Percentiles rank a stretch among this genome's conserved stretches.
These are phyloP conservation scores for Schizopygopsis malacanthus DNA, from an alignment of 2,797 vertebrate genomes.

Conservation along the genomic window DNA sequence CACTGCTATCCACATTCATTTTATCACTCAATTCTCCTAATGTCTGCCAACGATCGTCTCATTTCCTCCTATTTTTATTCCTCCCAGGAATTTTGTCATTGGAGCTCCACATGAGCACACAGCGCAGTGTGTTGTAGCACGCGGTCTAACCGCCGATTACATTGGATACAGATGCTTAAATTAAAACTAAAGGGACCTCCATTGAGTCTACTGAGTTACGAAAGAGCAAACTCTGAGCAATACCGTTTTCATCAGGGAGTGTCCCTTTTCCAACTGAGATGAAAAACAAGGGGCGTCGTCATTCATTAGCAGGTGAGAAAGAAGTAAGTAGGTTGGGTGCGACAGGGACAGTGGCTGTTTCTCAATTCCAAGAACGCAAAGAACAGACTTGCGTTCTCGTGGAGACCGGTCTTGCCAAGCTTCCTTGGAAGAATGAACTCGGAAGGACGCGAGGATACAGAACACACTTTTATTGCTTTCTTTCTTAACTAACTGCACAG, in stretches of 20 bases:
- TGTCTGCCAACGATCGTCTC: slow-evolving; percentile 5
- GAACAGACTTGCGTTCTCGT: too few relatives aligned
- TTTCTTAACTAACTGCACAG: too few relatives aligned
- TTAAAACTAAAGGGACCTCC: background rate
- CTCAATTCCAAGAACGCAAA: too few relatives aligned
- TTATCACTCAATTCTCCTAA: background rate
- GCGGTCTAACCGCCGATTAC: background rate
- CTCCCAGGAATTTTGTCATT: slow-evolving; percentile 4
- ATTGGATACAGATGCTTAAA: slow-evolving; percentile 2
- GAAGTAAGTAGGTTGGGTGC: slow-evolving; percentile 22
- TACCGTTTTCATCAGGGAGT: background rate
- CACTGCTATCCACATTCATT: background rate
- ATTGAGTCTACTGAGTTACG: background rate
- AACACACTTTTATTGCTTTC: too few relatives aligned
- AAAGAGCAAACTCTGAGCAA: slow-evolving; percentile 18
- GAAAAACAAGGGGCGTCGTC: slow-evolving; percentile 21
- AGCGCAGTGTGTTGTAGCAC: background rate
- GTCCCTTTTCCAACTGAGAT: slow-evolving; percentile 46
- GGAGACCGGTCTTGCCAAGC: too few relatives aligned
- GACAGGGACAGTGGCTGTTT: background rate
- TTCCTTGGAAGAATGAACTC: too few relatives aligned
- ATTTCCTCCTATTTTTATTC: slow-evolving; percentile 35
- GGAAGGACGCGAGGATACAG: too few relatives aligned
- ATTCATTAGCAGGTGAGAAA: slow-evolving; percentile 53
- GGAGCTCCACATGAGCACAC: slow-evolving; percentile 4